phyloP scores from a whole-genome alignment of 2,797 vertebrate species.

The Macrochelys suwanniensis region DNA sequence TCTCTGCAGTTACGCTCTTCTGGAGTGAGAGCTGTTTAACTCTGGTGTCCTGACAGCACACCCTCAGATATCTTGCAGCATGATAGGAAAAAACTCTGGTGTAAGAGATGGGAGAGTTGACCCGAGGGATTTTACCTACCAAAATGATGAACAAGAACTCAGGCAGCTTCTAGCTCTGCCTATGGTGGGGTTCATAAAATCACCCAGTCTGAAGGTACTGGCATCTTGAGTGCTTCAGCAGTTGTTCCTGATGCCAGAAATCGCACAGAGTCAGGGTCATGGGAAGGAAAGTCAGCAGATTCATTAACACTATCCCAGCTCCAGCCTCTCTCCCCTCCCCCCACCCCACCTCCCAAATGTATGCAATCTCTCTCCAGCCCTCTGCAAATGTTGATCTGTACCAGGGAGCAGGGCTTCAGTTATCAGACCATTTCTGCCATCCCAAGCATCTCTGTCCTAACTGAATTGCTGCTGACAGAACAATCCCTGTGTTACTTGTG shows the following conservation, averaged over 20 bases:
- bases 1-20: neutral
- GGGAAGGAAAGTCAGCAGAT: rapidly evolving
- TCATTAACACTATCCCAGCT: rapidly evolving
- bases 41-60: neutral
- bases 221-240: neutral
- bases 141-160: neutral
- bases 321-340: neutral
- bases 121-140: neutral
- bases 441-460: too few species aligned
- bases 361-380: too few species aligned
- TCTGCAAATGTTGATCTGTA: too few species aligned
- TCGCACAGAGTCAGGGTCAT: neutral
- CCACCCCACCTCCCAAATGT: too few species aligned
- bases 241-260: neutral
- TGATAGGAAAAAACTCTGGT: neutral
- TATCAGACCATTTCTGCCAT: too few species aligned
- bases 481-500: too few species aligned
- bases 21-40: neutral
- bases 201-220: neutral
- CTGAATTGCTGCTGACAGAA: too few species aligned
- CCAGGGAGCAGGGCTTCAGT: too few species aligned
- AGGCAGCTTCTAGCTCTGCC: neutral
- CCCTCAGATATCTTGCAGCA: neutral
- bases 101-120: neutral
- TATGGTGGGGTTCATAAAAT: neutral